A percentile compares a stretch with the other conserved stretches of the same genome.
phyloP scores from a whole-genome alignment of 1,140 invertebrate genomes.

The Batillaria attramentaria region DNA sequence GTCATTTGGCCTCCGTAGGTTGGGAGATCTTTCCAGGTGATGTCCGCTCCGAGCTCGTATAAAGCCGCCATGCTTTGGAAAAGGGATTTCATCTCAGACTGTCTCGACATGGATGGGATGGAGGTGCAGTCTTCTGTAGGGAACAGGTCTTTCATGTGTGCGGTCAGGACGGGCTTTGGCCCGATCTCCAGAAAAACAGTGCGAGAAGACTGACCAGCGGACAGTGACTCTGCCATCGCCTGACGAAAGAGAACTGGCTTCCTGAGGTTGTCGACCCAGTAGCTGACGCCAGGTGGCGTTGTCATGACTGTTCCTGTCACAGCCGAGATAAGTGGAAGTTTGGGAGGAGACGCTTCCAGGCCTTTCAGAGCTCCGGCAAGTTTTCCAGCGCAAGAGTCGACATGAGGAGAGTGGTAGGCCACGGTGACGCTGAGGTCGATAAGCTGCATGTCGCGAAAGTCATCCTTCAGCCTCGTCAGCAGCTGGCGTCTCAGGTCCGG shows the following conservation, averaged over 20 bases:
- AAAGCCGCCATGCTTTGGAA: conserved; percentile 29
- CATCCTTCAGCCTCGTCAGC: not conserved
- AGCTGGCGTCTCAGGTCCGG: conserved; percentile 18
- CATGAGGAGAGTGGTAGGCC: too few relatives aligned
- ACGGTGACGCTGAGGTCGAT: too few relatives aligned
- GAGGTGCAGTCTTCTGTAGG: conserved; percentile 24
- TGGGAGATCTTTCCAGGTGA: conserved; percentile 40
- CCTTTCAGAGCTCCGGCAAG: too few relatives aligned
- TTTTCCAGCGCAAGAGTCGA: too few relatives aligned
- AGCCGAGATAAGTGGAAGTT: too few relatives aligned
- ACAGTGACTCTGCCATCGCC: conserved; percentile 35
- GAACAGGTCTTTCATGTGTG: conserved; percentile 48
- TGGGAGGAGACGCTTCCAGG: too few relatives aligned
- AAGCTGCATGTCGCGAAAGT: too few relatives aligned
- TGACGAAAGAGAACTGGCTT: conserved; percentile 46
- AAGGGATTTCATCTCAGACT: conserved; percentile 36
- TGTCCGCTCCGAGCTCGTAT: conserved; percentile 33
- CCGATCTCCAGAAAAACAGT: conserved; percentile 58
- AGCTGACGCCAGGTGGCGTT: conserved; percentile 19
- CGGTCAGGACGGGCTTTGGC: conserved; percentile 48
- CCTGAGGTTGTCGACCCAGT: conserved; percentile 52
- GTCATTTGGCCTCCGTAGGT: conserved; percentile 19
- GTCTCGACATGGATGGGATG: conserved; percentile 52
- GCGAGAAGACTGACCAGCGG: conserved; percentile 2
- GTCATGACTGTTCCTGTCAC: conserved; percentile 38